Conservation (phyloP, 2,113 vertebrate genomes). For the Nothobranchius furzeri region DNA sequence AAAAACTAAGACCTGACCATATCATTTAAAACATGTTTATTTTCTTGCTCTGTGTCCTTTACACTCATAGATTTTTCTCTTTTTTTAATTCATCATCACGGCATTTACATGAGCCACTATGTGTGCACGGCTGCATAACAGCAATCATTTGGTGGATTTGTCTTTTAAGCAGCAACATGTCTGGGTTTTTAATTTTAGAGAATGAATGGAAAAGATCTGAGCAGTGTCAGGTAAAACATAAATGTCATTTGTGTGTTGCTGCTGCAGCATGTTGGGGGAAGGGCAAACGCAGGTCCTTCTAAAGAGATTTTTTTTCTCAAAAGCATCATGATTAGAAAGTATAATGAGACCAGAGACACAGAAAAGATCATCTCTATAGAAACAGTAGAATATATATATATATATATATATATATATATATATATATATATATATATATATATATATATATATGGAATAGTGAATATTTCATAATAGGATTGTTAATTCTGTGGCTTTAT, state of each 20-base stretch:
- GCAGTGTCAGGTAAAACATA: conserved; percentile 86
- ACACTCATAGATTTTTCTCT: conserved; percentile 69
- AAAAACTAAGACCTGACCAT: conserved; percentile 52
- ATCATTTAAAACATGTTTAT: conserved; percentile 66
- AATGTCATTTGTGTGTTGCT: conserved; percentile 96
- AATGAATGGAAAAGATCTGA: conserved; percentile 85
- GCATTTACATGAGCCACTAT: not conserved
- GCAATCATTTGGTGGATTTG: conserved; percentile 69
- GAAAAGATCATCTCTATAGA: conserved; percentile 85
- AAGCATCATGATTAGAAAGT: conserved; percentile 90
- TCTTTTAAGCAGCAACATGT: conserved; percentile 82
- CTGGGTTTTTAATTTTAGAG: conserved; percentile 89
- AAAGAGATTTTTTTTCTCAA: conserved; percentile 80
- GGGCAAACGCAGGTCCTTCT: conserved; percentile 84
- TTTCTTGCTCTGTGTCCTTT: conserved; percentile 52
- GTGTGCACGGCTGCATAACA: conserved; percentile 36
- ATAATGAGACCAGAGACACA: conserved; percentile 90
- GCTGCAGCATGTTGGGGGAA: conserved; percentile 85
- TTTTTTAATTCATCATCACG: not conserved
- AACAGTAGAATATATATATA: conserved; percentile 66
- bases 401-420: too few species aligned
- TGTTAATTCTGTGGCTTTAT: conserved; percentile 86
- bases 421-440: too few species aligned
- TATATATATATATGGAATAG: conserved; percentile 63
- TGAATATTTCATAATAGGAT: conserved; percentile 89